Conservation (phyloP, 2,113 vertebrate species). For the Microtus oregoni region DNA sequence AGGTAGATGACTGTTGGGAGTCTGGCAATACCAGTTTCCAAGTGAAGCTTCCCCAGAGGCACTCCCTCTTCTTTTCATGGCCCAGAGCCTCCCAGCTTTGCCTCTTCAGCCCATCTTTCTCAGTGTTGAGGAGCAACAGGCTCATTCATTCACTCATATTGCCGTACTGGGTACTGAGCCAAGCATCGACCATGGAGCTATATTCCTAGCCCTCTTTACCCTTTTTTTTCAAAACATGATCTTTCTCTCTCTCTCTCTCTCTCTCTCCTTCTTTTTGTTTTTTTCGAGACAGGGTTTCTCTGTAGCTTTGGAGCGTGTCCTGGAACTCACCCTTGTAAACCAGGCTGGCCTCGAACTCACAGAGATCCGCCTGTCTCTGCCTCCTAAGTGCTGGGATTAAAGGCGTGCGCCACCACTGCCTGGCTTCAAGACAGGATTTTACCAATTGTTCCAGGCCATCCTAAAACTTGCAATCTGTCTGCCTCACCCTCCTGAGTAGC, state of each 20-base stretch:
- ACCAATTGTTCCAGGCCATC: background rate
- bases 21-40: background rate
- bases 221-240: background rate
- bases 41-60: background rate
- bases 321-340: too few species aligned
- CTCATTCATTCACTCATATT: background rate
- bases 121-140: background rate
- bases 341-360: too few species aligned
- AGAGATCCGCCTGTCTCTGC: too few species aligned
- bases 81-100: background rate
- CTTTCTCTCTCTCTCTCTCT: too few species aligned
- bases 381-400: too few species aligned
- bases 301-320: too few species aligned
- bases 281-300: too few species aligned
- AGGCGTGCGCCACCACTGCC: too few species aligned
- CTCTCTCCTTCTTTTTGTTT: too few species aligned
- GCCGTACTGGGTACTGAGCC: background rate
- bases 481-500: background rate
- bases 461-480: background rate
- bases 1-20: background rate
- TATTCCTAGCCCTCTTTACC: background rate
- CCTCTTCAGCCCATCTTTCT: background rate
- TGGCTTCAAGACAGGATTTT: background rate
- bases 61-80: background rate
- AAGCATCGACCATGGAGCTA: background rate